Conservation (phyloP, 1,140 invertebrate species). For the Leucophenga varia region DNA sequence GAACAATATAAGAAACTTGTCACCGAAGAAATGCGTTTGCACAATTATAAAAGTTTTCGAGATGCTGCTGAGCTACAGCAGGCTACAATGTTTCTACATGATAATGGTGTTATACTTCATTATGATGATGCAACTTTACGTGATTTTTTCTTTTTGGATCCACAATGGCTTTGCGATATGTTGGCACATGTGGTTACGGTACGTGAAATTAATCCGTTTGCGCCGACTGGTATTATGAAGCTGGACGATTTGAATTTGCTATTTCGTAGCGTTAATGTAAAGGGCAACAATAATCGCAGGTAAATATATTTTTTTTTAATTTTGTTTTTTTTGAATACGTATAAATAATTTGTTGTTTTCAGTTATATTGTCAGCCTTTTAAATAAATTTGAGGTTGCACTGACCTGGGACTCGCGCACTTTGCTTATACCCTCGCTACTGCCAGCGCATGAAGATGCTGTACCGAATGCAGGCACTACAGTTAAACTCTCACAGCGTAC, state of each 20-base stretch:
- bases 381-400: constrained; percentile 96
- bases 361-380: constrained; percentile 83
- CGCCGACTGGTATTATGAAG: constrained; percentile 90
- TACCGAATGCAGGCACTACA: constrained; percentile 56
- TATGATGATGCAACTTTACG: constrained; percentile 96
- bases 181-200: constrained; percentile 95
- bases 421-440: constrained; percentile 90
- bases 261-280: constrained; percentile 69
- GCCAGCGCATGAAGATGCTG: constrained; percentile 73
- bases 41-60: constrained; percentile 61
- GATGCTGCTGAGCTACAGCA: constrained; percentile 91
- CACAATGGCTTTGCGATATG: constrained; percentile 98
- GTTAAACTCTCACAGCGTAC: constrained; percentile 70
- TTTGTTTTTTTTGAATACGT: neutral
- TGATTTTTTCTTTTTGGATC: constrained; percentile 83
- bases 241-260: constrained; percentile 90
- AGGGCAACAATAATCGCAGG: constrained; percentile 59
- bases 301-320: constrained; percentile 3
- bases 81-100: constrained; percentile 94
- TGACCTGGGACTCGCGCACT: constrained; percentile 93
- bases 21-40: constrained; percentile 68
- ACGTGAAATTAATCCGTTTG: constrained; percentile 94
- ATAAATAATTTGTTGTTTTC: neutral
- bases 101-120: constrained; percentile 96
- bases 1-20: constrained; percentile 80